Evolutionary conservation across 2,888 invertebrate species (phyloP).

Genomic region (Temnothorax rugatulus): DNA sequence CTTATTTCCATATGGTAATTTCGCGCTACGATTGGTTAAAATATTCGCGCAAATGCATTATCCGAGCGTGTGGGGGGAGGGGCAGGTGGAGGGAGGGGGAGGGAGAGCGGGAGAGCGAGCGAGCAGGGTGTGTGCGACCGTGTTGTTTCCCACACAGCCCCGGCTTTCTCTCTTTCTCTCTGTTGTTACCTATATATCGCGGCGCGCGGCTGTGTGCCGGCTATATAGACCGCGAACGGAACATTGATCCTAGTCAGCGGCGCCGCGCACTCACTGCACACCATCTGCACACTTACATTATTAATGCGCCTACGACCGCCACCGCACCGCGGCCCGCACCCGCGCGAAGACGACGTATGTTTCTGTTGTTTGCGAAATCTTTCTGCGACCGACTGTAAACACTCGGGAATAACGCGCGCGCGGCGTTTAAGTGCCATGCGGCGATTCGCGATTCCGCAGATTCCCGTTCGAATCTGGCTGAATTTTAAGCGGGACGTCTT

Average conservation of each 20-base stretch:
- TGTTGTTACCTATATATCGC: constrained; percentile 71
- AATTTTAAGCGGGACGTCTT: neutral
- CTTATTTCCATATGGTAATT: constrained; percentile 60
- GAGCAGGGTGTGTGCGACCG: constrained; percentile 66
- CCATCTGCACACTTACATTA: constrained; percentile 83
- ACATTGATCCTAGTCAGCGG: constrained; percentile 83
- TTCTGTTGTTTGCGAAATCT: constrained; percentile 73
- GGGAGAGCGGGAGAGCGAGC: constrained; percentile 37
- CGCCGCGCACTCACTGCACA: constrained; percentile 79
- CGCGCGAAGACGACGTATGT: constrained; percentile 58
- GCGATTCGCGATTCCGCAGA: neutral
- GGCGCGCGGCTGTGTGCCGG: constrained; percentile 49
- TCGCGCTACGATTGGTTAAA: constrained; percentile 64
- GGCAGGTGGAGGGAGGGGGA: neutral
- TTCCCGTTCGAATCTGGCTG: neutral
- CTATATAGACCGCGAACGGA: constrained; percentile 76
- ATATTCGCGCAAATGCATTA: constrained; percentile 73
- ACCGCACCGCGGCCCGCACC: constrained; percentile 65
- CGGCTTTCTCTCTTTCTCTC: constrained; percentile 25
- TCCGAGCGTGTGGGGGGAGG: constrained; percentile 35
- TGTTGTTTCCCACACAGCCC: constrained; percentile 68
- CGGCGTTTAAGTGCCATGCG: neutral
- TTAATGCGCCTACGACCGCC: constrained; percentile 80
- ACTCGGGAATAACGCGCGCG: constrained; percentile 14
- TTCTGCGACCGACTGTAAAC: constrained; percentile 51